These are phyloP conservation scores for Onychorhynchus coronatus DNA, from an alignment of 2,113 vertebrate genomes.

Conservation along the genomic window DNA sequence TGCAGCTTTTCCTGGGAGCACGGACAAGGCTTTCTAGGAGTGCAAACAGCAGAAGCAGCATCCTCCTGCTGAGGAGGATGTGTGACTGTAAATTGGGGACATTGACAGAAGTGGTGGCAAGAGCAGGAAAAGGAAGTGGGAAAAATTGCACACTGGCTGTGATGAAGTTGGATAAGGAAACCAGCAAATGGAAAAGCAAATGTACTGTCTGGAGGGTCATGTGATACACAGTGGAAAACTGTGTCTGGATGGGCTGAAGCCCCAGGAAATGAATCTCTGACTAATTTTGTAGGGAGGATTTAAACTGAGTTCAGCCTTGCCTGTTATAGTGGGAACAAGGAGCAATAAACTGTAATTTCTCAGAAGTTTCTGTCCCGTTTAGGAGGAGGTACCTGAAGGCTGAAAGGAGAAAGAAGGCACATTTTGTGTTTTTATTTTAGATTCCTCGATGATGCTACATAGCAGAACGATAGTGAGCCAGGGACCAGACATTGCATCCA, in stretches of 20 bases:
- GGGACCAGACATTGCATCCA: background rate
- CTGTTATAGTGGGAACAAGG: background rate
- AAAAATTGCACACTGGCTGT: background rate
- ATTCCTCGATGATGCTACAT: background rate
- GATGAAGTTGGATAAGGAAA: background rate
- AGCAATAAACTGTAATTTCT: background rate
- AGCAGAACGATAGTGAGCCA: background rate
- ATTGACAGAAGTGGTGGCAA: background rate
- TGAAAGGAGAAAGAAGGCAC: background rate
- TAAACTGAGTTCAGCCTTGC: background rate
- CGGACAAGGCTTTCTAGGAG: background rate
- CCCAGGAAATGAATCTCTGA: background rate
- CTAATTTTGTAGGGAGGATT: background rate
- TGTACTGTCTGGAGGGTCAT: background rate
- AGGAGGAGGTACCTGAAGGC: background rate
- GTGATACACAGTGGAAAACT: background rate
- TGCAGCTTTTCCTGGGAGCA: background rate
- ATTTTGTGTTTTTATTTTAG: background rate
- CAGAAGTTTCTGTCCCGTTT: background rate
- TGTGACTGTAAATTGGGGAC: background rate
- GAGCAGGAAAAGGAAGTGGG: background rate
- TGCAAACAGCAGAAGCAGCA: background rate
- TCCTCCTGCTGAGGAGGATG: background rate
- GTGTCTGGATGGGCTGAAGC: background rate
- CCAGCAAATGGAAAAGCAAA: background rate